Percentiles rank a stretch among this genome's conserved stretches.
These are phyloP conservation scores for Nothocercus julius DNA, from an alignment of 2,113 vertebrate species.

Conservation along the genomic window DNA sequence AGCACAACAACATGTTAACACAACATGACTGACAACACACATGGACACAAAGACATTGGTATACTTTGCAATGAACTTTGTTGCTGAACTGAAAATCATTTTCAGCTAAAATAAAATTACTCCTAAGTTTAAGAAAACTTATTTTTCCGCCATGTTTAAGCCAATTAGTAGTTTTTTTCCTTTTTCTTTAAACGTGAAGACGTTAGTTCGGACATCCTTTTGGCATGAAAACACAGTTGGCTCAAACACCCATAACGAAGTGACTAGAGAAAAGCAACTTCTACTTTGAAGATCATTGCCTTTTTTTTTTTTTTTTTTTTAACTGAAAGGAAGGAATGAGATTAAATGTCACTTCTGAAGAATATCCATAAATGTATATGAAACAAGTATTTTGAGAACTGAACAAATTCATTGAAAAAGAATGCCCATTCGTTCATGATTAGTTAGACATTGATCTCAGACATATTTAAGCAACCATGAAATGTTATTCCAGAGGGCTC, in stretches of 20 bases:
- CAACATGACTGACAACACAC: neutral
- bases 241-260: neutral
- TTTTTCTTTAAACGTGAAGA: neutral
- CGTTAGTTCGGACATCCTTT: neutral
- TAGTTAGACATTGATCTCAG: slow-evolving; percentile 9
- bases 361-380: neutral
- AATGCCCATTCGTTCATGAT: neutral
- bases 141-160: neutral
- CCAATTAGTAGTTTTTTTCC: neutral
- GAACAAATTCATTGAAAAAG: neutral
- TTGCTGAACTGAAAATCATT: neutral
- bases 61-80: neutral
- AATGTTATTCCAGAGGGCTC: slow-evolving; percentile 48
- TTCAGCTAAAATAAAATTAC: neutral
- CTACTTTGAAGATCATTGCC: neutral
- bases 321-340: neutral
- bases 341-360: neutral
- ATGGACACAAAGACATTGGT: neutral
- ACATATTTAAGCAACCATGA: slow-evolving; percentile 27
- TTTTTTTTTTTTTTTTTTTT: neutral
- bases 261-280: neutral
- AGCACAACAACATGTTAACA: neutral
- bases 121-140: neutral
- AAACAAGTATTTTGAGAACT: neutral
- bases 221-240: neutral